These are phyloP conservation scores for Oscheius onirici DNA, from an alignment of 2,888 invertebrate species.

Conservation along the genomic window DNA sequence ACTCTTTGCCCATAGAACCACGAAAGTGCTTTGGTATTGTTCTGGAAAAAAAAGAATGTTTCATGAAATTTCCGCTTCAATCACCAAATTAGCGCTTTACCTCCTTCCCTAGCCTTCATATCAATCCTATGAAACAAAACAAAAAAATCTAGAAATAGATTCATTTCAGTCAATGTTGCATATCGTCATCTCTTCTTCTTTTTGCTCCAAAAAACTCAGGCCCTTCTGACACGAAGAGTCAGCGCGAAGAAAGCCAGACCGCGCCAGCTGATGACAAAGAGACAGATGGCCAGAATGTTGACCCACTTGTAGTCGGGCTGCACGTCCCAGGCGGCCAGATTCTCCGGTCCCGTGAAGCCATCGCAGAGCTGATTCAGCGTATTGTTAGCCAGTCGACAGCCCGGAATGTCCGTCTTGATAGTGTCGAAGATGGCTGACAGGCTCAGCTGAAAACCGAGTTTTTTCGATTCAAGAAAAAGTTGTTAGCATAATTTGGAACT, in stretches of 20 bases:
- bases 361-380: not conserved
- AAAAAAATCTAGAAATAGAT: not conserved
- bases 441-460: not conserved
- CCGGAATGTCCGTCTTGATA: conserved; percentile 31
- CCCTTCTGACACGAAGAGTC: conserved; percentile 28
- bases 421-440: conserved; percentile 24
- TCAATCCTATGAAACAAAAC: not conserved
- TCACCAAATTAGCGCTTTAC: too few relatives aligned
- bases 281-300: conserved; percentile 34
- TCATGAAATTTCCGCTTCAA: too few relatives aligned
- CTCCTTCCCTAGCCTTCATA: too few relatives aligned
- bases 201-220: not conserved
- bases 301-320: conserved; percentile 32
- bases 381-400: not conserved
- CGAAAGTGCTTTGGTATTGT: too few relatives aligned
- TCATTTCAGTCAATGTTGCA: not conserved
- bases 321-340: conserved; percentile 31
- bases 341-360: not conserved
- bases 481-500: too few relatives aligned
- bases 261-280: conserved; percentile 35
- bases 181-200: too few relatives aligned
- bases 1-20: too few relatives aligned
- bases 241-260: conserved; percentile 35
- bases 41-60: too few relatives aligned
- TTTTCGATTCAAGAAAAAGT: too few relatives aligned